Evolutionary conservation across 64 coral and sea anemone genomes (phyloP).

Genomic region (Pocillopora verrucosa): DNA sequence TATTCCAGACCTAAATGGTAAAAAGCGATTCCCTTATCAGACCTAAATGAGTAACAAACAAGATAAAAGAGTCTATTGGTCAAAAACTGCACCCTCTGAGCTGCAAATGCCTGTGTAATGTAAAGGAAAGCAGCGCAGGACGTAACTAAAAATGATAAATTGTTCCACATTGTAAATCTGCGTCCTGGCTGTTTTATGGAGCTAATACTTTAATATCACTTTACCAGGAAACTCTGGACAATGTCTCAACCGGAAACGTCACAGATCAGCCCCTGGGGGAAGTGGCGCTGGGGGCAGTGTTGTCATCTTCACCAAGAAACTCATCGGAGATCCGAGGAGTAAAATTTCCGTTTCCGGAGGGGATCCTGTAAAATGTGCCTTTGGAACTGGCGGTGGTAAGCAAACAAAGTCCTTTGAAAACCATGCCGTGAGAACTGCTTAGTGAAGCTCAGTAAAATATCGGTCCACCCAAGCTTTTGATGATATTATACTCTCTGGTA

Average conservation of each 20-base stretch:
- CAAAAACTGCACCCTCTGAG: too few species aligned
- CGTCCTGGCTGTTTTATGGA: too few species aligned
- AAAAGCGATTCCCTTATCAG: too few species aligned
- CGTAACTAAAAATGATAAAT: too few species aligned
- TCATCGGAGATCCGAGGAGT: background rate
- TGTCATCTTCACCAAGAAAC: conserved; percentile 26
- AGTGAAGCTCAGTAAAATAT: background rate
- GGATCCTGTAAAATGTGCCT: conserved; percentile 2
- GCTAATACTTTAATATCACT: too few species aligned
- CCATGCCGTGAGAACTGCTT: background rate
- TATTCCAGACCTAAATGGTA: too few species aligned
- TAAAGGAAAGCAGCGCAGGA: too few species aligned
- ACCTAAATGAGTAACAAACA: too few species aligned
- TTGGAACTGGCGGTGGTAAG: conserved; percentile 37
- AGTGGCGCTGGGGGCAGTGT: conserved; percentile 8
- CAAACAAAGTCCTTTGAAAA: background rate
- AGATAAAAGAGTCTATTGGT: too few species aligned
- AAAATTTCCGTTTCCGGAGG: conserved; percentile 27
- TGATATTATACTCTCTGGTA: background rate
- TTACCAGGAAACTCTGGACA: background rate
- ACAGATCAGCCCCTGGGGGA: conserved; percentile 9
- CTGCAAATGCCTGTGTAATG: too few species aligned
- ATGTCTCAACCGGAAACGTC: background rate
- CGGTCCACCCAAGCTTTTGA: background rate
- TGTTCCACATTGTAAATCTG: too few species aligned